Evolutionary conservation across 2,797 vertebrate genomes (phyloP).

Genomic region (Eospalax fontanierii): DNA sequence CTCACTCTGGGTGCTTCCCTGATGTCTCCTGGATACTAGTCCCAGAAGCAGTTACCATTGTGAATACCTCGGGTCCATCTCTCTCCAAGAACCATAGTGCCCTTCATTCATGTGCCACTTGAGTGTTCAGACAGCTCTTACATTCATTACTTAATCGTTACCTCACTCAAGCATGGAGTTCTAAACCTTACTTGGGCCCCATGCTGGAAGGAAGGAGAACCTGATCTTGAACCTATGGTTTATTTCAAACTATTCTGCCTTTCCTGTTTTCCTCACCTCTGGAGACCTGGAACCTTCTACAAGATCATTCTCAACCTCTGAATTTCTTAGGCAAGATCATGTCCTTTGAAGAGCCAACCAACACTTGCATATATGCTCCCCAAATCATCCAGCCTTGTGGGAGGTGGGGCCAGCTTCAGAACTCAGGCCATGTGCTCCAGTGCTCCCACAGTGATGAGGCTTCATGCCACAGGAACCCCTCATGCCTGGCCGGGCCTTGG

Average conservation of each 20-base stretch:
- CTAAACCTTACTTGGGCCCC: too few relatives aligned
- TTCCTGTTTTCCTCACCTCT: not conserved
- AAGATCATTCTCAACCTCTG: not conserved
- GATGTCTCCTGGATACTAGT: not conserved
- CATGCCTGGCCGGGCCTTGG: not conserved
- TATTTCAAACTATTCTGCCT: not conserved
- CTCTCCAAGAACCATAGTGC: not conserved
- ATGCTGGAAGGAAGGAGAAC: not conserved
- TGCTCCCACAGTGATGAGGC: not conserved
- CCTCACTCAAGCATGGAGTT: not conserved
- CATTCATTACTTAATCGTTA: not conserved
- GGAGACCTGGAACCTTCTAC: not conserved
- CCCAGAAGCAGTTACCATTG: not conserved
- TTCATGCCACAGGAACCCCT: not conserved
- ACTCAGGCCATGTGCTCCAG: not conserved
- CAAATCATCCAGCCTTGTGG: not conserved
- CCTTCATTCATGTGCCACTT: fast-evolving
- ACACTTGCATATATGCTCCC: not conserved
- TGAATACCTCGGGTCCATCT: fast-evolving
- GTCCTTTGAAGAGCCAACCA: not conserved
- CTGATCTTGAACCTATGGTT: not conserved
- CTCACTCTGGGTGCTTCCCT: not conserved
- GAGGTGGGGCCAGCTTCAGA: not conserved
- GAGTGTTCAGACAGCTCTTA: not conserved
- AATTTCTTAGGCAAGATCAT: not conserved